Percentiles rank a stretch among this genome's conserved stretches.
Evolutionary conservation across 2,888 invertebrate genomes (phyloP).

Genomic region (Himalopsyche anomala): DNA sequence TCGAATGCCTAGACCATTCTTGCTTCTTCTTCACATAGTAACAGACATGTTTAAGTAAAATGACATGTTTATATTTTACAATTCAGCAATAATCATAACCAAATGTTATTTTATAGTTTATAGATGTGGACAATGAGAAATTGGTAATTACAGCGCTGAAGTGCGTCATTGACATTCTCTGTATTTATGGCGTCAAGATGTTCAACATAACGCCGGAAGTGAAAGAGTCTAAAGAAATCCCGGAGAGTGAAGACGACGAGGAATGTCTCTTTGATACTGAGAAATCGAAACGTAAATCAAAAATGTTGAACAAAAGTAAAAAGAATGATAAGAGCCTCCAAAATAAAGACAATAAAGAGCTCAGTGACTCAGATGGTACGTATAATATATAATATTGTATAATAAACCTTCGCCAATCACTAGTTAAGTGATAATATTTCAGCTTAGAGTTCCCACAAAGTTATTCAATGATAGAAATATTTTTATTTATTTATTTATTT

Average conservation of each 20-base stretch:
- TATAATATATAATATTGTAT: no score
- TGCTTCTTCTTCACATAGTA: no score
- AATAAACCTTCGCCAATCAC: no score
- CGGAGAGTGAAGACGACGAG: slow-evolving; percentile 66
- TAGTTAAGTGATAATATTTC: no score
- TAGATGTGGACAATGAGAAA: slow-evolving; percentile 77
- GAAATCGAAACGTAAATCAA: slow-evolving; percentile 53
- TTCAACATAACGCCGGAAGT: slow-evolving; percentile 75
- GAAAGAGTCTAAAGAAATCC: slow-evolving; percentile 45
- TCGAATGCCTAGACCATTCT: no score
- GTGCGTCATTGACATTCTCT: slow-evolving; percentile 83
- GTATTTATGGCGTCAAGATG: slow-evolving; percentile 81
- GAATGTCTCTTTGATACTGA: slow-evolving; percentile 65
- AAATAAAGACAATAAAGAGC: slow-evolving; percentile 5
- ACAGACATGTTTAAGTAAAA: no score
- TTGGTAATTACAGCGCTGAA: slow-evolving; percentile 79
- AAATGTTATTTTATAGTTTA: slow-evolving; percentile 67
- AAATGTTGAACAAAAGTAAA: slow-evolving; percentile 44
- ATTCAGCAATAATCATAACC: no score
- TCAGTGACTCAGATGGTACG: slow-evolving; percentile 53
- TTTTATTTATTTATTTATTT: no score
- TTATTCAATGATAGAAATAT: no score
- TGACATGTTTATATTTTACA: no score
- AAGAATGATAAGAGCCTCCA: slow-evolving; percentile 24
- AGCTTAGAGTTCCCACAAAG: no score